Conservation (phyloP, 2,888 invertebrate species). For the Hirtodrosophila trivittata region DNA sequence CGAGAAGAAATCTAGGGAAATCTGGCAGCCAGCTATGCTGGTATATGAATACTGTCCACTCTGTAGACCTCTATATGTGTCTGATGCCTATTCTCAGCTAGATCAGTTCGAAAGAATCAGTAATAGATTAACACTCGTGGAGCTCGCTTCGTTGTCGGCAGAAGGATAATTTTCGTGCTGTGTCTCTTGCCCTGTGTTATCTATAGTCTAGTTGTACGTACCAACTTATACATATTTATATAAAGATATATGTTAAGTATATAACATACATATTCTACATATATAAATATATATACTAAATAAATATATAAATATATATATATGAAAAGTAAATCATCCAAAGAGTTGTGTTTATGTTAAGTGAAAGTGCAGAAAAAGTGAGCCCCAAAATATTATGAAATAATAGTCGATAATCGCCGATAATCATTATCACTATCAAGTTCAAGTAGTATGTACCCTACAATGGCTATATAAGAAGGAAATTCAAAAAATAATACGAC, state of each 20-base stretch:
- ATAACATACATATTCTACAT: conserved; percentile 11
- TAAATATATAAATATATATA: conserved; percentile 10
- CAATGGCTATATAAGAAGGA: too few relatives aligned
- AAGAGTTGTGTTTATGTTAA: conserved; percentile 11
- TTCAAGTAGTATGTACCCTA: too few relatives aligned
- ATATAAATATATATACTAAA: conserved; percentile 8
- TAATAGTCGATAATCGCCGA: too few relatives aligned
- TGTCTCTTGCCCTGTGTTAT: conserved; percentile 57
- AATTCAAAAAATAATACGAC: too few relatives aligned
- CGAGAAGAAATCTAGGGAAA: too few relatives aligned
- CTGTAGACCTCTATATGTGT: too few relatives aligned
- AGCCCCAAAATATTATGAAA: too few relatives aligned
- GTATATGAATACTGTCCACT: too few relatives aligned
- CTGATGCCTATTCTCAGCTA: conserved; percentile 4
- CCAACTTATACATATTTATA: conserved; percentile 18
- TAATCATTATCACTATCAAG: too few relatives aligned
- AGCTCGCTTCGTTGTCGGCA: conserved; percentile 72
- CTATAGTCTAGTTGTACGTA: conserved; percentile 72
- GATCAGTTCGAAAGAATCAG: conserved; percentile 56
- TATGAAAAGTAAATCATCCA: conserved; percentile 4
- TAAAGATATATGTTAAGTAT: conserved; percentile 1
- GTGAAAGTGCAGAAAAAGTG: conserved; percentile 36
- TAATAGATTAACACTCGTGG: conserved; percentile 79
- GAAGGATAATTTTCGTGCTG: conserved; percentile 58
- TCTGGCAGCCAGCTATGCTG: too few relatives aligned